A percentile compares a stretch with the other conserved stretches of the same genome.
Conservation (phyloP, 1,140 invertebrate species). For the Cydia pomonella region DNA sequence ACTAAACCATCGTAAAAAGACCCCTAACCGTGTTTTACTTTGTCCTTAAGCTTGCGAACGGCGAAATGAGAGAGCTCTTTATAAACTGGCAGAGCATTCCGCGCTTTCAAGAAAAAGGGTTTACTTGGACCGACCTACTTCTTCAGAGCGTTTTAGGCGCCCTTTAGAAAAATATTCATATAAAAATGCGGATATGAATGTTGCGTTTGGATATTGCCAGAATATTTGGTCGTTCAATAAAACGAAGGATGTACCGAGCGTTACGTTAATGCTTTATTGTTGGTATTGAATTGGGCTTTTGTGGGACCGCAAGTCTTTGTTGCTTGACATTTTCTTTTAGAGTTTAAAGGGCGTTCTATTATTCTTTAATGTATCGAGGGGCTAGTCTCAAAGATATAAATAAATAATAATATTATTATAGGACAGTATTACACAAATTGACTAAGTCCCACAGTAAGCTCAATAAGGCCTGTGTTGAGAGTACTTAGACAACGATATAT, state of each 20-base stretch:
- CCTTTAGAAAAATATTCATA: conserved; percentile 51
- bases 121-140: conserved; percentile 54
- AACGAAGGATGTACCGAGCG: conserved; percentile 40
- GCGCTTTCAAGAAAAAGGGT: conserved; percentile 55
- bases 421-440: no score
- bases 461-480: no score
- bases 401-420: background rate
- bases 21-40: conserved; percentile 37
- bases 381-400: background rate
- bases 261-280: conserved; percentile 35
- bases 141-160: conserved; percentile 48
- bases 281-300: conserved; percentile 12
- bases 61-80: conserved; percentile 37
- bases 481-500: no score
- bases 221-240: conserved; percentile 40
- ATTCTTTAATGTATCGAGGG: background rate
- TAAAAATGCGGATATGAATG: conserved; percentile 49
- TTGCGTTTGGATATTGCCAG: conserved; percentile 41
- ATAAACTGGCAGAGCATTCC: conserved; percentile 41
- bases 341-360: conserved; percentile 2
- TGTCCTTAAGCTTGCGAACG: conserved; percentile 26
- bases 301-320: background rate
- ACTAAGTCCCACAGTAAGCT: no score
- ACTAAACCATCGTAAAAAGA: conserved; percentile 51
- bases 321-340: conserved; percentile 7